A percentile compares a stretch with the other conserved stretches of the same genome.
Conservation (phyloP, 1,140 invertebrate genomes). For the Mylabris phalerata region DNA sequence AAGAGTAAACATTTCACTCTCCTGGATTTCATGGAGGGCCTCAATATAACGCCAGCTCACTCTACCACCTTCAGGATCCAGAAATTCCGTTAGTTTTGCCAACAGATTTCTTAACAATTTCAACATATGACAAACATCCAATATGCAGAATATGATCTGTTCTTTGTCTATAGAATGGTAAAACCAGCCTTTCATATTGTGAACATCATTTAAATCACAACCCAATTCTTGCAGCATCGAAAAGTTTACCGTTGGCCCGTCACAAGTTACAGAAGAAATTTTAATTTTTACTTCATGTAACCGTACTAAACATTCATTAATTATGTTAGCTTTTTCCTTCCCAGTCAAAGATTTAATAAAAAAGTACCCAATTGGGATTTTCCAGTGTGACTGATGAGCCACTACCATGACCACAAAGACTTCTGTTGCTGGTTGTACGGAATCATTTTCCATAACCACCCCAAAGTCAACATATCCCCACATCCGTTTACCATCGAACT, state of each 20-base stretch:
- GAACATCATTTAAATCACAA: background rate
- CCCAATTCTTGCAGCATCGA: slow-evolving; percentile 3
- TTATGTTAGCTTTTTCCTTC: slow-evolving; percentile 14
- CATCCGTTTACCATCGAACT: slow-evolving; percentile 24
- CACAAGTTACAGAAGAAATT: slow-evolving; percentile 20
- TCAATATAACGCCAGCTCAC: too few relatives aligned
- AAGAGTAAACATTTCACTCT: too few relatives aligned
- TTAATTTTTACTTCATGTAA: slow-evolving; percentile 8
- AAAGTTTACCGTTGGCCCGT: slow-evolving; percentile 19
- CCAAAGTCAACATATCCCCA: slow-evolving; percentile 33
- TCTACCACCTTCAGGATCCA: too few relatives aligned
- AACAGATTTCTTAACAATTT: too few relatives aligned
- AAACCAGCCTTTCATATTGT: too few relatives aligned
- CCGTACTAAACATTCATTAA: slow-evolving; percentile 9
- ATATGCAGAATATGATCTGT: too few relatives aligned
- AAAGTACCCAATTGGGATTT: slow-evolving; percentile 32
- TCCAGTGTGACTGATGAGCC: slow-evolving; percentile 29
- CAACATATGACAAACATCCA: too few relatives aligned
- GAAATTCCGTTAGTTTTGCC: too few relatives aligned
- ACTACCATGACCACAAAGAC: slow-evolving; percentile 33
- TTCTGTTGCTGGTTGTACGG: slow-evolving; percentile 27
- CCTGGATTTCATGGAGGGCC: too few relatives aligned
- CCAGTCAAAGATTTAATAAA: slow-evolving; percentile 20
- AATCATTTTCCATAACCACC: slow-evolving; percentile 17
- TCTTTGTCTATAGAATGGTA: too few relatives aligned